These are phyloP conservation scores for Gallirallus australis DNA, from an alignment of 2,797 vertebrate genomes.

Conservation along the genomic window DNA sequence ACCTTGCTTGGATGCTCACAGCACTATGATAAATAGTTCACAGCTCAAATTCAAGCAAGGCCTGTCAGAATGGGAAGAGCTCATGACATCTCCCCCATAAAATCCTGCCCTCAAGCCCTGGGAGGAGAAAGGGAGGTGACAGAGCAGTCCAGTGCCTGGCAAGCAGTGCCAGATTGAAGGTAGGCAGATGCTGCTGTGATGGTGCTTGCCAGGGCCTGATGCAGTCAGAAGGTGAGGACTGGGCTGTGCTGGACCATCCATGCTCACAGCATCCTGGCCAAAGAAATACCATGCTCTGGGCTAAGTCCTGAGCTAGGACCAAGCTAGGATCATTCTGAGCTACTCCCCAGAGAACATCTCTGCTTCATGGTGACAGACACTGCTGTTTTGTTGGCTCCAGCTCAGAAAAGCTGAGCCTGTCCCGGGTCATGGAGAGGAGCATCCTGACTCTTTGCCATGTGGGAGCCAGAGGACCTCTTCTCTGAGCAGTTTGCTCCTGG, in stretches of 20 bases:
- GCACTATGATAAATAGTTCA: constrained; percentile 32
- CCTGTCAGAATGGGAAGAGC: neutral
- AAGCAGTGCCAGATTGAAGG: neutral
- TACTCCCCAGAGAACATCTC: neutral
- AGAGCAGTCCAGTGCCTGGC: neutral
- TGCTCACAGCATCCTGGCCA: neutral
- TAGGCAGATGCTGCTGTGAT: neutral
- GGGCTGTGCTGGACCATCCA: neutral
- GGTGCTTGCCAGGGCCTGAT: neutral
- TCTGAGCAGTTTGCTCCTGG: neutral
- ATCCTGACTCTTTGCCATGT: neutral
- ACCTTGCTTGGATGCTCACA: constrained; percentile 24
- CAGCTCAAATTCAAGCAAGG: neutral
- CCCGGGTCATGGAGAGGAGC: neutral
- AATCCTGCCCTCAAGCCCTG: neutral
- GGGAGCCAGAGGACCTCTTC: neutral
- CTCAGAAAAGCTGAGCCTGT: neutral
- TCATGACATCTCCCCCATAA: neutral
- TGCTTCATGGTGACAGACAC: neutral
- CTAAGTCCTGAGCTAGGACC: neutral
- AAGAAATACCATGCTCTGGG: neutral
- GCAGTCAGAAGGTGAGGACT: neutral
- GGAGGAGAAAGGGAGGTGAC: neutral
- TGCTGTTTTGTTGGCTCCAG: neutral
- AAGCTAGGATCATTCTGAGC: neutral